Evolutionary conservation across 2,113 vertebrate genomes (phyloP), one percentile per base, ranked within the genome.

Genomic region (Lycaon pictus): DNA sequence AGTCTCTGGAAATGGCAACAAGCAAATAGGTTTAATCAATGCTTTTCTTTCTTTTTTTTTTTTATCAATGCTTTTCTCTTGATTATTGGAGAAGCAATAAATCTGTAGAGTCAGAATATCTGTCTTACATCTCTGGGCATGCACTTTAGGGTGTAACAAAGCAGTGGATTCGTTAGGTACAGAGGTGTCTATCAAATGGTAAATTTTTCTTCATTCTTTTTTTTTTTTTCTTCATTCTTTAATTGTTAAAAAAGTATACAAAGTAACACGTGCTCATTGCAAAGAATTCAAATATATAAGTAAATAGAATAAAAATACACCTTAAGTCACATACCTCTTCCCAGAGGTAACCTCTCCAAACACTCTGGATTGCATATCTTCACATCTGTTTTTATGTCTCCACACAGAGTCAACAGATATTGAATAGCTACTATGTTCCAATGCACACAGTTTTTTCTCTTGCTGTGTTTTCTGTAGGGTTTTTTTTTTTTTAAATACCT

Each of bases 221-320:
- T 35, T 35, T 35, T 35, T 35, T 89, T 95, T 89, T 72, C 67
- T 82, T 93, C 37, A 82, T 56, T 90, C 92, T 88, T 91, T 58
- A 60, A 84, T 60, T 51, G 25, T 86, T 92, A 48, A 71, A 82
- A 29, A 85, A 65, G n/a, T 53, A 62, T 29, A 83, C 55, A 85
- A 97, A 96, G 55, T 92, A 95, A 95, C 29, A 32, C 32, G 90
- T 81, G 69, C 48, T 80, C 29, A 91, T 0, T 83, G 71, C 63
- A 96, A 93, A 90, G 79, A 83, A 51, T 77, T 93, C n/a, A 93
- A 93, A 90, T 27, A 84, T n/a, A 80, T 20, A 91, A 90, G 23
- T 83, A 82, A 55, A 88, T 0, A 72, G 22, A 88, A 67, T 88
- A 69, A 91, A 93, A 96, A 93, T 20, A 90, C 74, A 90, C 23